Conservation (phyloP, 2,113 vertebrate species). For the Galeopterus variegatus region DNA sequence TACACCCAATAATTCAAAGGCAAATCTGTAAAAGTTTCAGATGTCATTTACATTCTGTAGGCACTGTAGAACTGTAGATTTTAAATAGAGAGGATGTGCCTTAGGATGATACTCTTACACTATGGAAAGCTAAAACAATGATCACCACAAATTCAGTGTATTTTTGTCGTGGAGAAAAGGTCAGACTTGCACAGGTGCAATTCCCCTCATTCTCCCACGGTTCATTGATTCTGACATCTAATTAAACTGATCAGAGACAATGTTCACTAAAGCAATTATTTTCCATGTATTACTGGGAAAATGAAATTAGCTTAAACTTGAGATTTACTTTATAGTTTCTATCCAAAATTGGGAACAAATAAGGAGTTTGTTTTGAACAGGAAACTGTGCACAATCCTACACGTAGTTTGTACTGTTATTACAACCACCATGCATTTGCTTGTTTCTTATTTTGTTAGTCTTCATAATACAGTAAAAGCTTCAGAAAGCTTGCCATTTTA, state of each 20-base stretch:
- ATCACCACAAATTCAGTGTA: not conserved
- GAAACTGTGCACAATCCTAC: not conserved
- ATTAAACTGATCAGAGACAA: conserved; percentile 55
- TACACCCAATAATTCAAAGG: conserved; percentile 36
- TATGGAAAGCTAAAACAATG: not conserved
- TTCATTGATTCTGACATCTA: not conserved
- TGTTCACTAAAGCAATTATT: conserved; percentile 22
- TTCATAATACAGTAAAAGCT: conserved; percentile 7
- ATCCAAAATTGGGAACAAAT: not conserved
- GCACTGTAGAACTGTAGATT: not conserved
- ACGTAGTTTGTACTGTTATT: not conserved
- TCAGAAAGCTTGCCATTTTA: conserved; percentile 30
- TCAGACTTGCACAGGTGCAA: not conserved
- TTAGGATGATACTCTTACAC: conserved; percentile 26
- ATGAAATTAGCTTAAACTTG: not conserved
- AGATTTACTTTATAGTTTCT: conserved; percentile 54
- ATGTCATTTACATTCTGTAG: conserved; percentile 17
- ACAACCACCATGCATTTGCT: not conserved
- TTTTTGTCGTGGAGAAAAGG: not conserved
- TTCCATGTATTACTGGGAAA: not conserved
- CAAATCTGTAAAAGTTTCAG: conserved; percentile 38
- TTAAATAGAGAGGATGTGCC: not conserved
- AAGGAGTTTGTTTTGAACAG: conserved; percentile 1
- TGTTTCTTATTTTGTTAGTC: conserved; percentile 6
- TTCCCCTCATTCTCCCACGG: not conserved